Percentiles rank a stretch among this genome's conserved stretches.
Evolutionary conservation across 2,797 vertebrate species (phyloP).

Genomic region (Chelonia mydas): DNA sequence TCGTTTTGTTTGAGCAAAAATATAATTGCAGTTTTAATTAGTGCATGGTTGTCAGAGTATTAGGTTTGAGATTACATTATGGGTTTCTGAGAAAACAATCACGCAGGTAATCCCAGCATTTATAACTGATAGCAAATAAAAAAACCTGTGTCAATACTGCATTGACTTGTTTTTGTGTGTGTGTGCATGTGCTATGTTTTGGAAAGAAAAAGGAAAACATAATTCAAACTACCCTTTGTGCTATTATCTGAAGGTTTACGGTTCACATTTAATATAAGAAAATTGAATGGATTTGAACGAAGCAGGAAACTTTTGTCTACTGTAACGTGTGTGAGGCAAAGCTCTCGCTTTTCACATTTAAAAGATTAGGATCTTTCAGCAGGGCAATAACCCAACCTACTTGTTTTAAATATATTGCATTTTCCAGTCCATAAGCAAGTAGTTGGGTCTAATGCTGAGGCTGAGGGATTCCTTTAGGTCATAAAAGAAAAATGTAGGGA

Average conservation of each 20-base stretch:
- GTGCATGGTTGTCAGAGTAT: constrained; percentile 80
- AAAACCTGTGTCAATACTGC: constrained; percentile 33
- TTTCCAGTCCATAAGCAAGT: not conserved
- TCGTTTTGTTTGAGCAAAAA: constrained; percentile 86
- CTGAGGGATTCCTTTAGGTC: not conserved
- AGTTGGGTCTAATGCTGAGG: not conserved
- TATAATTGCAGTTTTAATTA: constrained; percentile 88
- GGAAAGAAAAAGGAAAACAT: not conserved
- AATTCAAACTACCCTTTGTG: not conserved
- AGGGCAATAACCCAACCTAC: not conserved
- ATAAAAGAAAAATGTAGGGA: not conserved
- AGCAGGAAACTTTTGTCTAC: not conserved
- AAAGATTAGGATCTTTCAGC: not conserved
- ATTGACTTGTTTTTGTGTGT: not conserved
- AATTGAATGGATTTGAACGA: not conserved
- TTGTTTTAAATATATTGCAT: not conserved
- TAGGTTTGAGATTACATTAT: constrained; percentile 82
- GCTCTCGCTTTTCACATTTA: not conserved
- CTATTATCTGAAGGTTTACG: rapidly evolving
- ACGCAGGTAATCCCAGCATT: constrained; percentile 79
- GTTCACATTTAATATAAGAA: not conserved
- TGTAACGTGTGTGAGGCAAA: not conserved
- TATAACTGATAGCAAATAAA: constrained; percentile 60
- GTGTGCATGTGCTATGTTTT: rapidly evolving
- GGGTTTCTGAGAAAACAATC: constrained; percentile 76